Percentiles rank a stretch among this genome's conserved stretches.
phyloP scores from a whole-genome alignment of 2,113 vertebrate genomes.

The Tautogolabrus adspersus region DNA sequence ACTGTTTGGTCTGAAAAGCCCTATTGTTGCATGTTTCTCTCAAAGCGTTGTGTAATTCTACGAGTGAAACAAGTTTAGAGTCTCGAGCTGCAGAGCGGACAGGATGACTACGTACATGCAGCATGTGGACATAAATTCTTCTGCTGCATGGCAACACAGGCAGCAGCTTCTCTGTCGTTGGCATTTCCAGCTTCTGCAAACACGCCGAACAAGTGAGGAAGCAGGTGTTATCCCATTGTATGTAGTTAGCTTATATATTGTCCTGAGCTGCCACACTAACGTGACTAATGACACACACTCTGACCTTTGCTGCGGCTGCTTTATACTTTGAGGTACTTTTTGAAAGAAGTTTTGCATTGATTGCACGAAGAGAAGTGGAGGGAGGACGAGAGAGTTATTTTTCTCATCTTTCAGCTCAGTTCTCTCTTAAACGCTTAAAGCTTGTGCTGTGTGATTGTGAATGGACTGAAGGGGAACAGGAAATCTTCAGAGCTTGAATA shows the following conservation, averaged over 20 bases:
- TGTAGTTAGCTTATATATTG: constrained; percentile 9
- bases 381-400: too few species aligned
- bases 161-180: neutral
- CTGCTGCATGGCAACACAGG: neutral
- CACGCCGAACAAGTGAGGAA: constrained; percentile 59
- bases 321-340: neutral
- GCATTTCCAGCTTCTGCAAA: neutral
- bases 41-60: too few species aligned
- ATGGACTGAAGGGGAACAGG: constrained; percentile 62
- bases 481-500: constrained; percentile 47
- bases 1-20: too few species aligned
- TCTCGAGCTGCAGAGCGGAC: too few species aligned
- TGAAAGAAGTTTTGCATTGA: neutral
- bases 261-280: constrained; percentile 13
- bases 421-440: neutral
- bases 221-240: constrained; percentile 71
- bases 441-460: neutral
- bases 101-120: too few species aligned
- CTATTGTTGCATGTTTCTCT: too few species aligned
- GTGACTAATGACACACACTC: neutral
- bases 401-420: too few species aligned
- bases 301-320: neutral
- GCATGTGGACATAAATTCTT: too few species aligned
- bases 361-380: neutral
- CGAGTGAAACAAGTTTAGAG: too few species aligned